Evolutionary conservation across 2,888 invertebrate species (phyloP).

Genomic region (Nemotelus pantherinus): DNA sequence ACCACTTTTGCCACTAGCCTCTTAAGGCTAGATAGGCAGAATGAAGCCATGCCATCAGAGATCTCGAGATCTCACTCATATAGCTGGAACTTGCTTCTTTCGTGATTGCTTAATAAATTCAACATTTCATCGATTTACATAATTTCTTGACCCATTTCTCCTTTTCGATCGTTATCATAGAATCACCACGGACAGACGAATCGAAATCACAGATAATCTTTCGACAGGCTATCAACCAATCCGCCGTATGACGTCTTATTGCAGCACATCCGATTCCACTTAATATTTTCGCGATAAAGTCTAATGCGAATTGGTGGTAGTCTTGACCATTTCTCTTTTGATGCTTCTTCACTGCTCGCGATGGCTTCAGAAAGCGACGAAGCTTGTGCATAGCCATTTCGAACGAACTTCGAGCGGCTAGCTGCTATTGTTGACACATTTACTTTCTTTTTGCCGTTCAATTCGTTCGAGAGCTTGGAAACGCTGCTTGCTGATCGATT

Average conservation of each 20-base stretch:
- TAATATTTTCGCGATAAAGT: neutral
- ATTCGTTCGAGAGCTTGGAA: neutral
- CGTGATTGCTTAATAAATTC: neutral
- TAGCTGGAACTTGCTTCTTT: neutral
- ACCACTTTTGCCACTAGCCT: neutral
- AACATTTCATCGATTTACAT: neutral
- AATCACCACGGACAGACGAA: neutral
- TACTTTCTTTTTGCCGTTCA: constrained; percentile 29
- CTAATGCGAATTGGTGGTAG: too few species aligned
- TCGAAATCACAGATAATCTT: constrained; percentile 7
- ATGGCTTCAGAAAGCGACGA: neutral
- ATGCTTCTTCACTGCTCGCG: neutral
- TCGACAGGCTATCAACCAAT: constrained; percentile 17
- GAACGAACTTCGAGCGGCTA: neutral
- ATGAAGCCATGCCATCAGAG: neutral
- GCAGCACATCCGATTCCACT: neutral
- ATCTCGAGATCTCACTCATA: neutral
- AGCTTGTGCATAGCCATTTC: constrained; percentile 15
- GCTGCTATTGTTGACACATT: constrained; percentile 4
- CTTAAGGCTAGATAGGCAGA: neutral
- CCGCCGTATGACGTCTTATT: neutral
- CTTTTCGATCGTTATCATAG: neutral
- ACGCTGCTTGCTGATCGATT: neutral
- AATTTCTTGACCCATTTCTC: constrained; percentile 26
- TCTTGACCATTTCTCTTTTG: too few species aligned